Evolutionary conservation across 1,140 invertebrate species (phyloP).

Genomic region (Lerema accius): DNA sequence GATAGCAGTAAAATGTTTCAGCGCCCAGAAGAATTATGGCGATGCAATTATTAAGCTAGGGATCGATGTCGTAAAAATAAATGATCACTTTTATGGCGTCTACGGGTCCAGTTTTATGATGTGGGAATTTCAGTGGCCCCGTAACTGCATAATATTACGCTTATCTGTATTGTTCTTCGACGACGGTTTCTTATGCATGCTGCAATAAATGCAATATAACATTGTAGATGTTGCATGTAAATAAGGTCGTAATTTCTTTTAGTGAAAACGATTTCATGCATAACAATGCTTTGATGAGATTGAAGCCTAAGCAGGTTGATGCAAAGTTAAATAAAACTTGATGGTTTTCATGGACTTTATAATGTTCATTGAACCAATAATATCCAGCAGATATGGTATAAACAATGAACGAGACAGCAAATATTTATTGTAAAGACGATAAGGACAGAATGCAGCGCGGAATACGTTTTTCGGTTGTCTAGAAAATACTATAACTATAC

Average conservation of each 20-base stretch:
- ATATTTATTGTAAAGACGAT: no score
- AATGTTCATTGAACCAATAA: no score
- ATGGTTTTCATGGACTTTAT: no score
- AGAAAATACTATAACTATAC: no score
- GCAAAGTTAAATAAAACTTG: no score
- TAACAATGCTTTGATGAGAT: no score
- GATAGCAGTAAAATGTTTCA: constrained; percentile 27
- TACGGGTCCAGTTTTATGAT: constrained; percentile 66
- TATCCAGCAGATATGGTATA: no score
- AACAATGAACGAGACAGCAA: no score
- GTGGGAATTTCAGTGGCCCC: constrained; percentile 67
- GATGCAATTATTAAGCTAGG: constrained; percentile 66
- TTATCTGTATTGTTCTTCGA: constrained; percentile 47
- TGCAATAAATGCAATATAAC: constrained; percentile 34
- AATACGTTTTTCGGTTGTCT: no score
- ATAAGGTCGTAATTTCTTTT: constrained; percentile 11
- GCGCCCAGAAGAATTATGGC: constrained; percentile 47
- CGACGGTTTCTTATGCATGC: constrained; percentile 25
- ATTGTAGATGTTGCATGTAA: constrained; percentile 10
- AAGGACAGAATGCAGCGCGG: no score
- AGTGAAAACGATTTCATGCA: background rate
- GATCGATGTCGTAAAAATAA: constrained; percentile 73
- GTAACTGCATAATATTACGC: constrained; percentile 56
- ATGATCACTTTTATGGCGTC: constrained; percentile 64
- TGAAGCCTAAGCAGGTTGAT: no score